Evolutionary conservation across 2,113 vertebrate genomes (phyloP).

Genomic region (Caranx ignobilis): DNA sequence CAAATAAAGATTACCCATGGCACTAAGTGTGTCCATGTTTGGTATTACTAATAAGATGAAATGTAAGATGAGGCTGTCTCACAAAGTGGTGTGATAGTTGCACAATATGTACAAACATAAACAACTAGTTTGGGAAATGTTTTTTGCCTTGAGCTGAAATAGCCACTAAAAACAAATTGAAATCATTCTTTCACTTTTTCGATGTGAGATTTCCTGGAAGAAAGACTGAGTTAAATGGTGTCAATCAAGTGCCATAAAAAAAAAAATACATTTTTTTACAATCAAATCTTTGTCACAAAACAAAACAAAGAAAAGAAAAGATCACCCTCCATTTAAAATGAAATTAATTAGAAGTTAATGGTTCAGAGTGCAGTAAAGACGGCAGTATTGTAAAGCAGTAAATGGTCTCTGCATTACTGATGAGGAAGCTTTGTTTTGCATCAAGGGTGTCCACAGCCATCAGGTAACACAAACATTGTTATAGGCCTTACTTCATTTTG

Average conservation of each 20-base stretch:
- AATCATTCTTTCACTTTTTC: slow-evolving; percentile 12
- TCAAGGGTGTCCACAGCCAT: slow-evolving; percentile 17
- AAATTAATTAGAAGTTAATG: slow-evolving; percentile 50
- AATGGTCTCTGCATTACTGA: slow-evolving; percentile 14
- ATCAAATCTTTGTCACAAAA: background rate
- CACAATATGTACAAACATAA: background rate
- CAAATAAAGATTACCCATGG: slow-evolving; percentile 16
- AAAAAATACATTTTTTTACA: background rate
- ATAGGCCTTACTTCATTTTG: slow-evolving; percentile 20
- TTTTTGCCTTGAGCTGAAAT: slow-evolving; percentile 14
- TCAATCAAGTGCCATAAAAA: slow-evolving; percentile 30
- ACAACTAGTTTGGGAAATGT: background rate
- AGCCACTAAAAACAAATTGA: slow-evolving; percentile 18
- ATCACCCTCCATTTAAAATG: background rate
- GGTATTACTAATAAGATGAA: background rate
- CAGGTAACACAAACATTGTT: slow-evolving; percentile 28
- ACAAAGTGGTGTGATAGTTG: slow-evolving; percentile 2
- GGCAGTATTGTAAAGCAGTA: slow-evolving; percentile 14
- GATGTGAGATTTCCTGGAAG: slow-evolving; percentile 22
- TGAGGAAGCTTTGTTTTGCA: slow-evolving; percentile 27
- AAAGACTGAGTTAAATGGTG: background rate
- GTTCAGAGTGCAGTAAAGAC: slow-evolving; percentile 38
- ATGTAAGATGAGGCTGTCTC: background rate
- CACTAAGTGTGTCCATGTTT: slow-evolving; percentile 17
- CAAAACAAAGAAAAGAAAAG: background rate